Evolutionary conservation across 2,797 vertebrate species (phyloP).

Genomic region (Malacoraja senta): DNA sequence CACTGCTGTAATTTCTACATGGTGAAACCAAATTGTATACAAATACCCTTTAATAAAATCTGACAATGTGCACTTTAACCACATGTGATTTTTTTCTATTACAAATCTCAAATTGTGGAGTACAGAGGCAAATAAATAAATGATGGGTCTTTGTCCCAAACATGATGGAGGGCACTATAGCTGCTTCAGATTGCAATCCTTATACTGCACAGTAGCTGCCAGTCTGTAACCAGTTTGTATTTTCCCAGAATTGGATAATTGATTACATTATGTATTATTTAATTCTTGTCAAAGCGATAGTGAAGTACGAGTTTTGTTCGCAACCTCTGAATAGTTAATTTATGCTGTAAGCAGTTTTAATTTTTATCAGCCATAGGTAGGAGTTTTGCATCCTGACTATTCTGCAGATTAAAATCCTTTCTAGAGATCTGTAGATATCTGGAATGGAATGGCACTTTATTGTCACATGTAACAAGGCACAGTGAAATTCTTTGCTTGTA

Average conservation of each 20-base stretch:
- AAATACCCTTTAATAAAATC: too few species aligned
- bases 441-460: not conserved
- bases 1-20: too few species aligned
- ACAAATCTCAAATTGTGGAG: too few species aligned
- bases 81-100: too few species aligned
- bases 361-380: not conserved
- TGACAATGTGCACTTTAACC: too few species aligned
- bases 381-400: not conserved
- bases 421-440: not conserved
- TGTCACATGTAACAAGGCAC: too few species aligned
- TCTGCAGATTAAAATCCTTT: not conserved
- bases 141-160: too few species aligned
- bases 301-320: not conserved
- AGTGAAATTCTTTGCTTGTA: too few species aligned
- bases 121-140: too few species aligned
- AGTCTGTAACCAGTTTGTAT: not conserved
- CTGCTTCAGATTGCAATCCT: not conserved
- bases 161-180: too few species aligned
- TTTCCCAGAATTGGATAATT: not conserved
- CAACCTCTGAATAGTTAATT: not conserved
- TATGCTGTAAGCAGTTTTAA: not conserved
- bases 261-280: not conserved
- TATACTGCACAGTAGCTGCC: not conserved
- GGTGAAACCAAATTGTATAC: too few species aligned
- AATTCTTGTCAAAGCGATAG: not conserved